phyloP scores from a whole-genome alignment of 2,797 vertebrate genomes.

The Aulostomus chinensis region DNA sequence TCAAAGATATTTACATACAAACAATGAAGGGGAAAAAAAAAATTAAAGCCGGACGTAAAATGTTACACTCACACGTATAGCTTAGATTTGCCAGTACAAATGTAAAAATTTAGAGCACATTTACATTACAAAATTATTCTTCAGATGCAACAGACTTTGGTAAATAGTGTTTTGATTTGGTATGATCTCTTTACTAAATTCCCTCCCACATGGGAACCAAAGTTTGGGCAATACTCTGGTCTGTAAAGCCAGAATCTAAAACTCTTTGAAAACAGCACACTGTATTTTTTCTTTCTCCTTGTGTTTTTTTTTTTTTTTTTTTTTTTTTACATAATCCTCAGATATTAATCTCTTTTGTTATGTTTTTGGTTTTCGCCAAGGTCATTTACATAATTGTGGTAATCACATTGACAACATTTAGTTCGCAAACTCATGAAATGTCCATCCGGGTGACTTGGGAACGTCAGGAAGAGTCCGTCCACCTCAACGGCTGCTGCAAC shows the following conservation, averaged over 20 bases:
- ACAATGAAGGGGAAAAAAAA: slow-evolving; percentile 74
- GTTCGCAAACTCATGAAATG: slow-evolving; percentile 71
- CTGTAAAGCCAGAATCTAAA: slow-evolving; percentile 69
- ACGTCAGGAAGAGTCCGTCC: slow-evolving; percentile 76
- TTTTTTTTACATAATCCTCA: slow-evolving; percentile 69
- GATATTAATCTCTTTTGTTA: slow-evolving; percentile 80
- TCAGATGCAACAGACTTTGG: slow-evolving; percentile 97
- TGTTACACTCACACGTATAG: slow-evolving; percentile 78
- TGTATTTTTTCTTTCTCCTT: slow-evolving; percentile 58
- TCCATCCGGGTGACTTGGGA: slow-evolving; percentile 66
- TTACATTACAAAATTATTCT: slow-evolving; percentile 89
- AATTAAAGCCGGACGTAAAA: slow-evolving; percentile 79
- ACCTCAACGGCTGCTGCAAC: slow-evolving; percentile 57
- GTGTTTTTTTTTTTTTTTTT: slow-evolving; percentile 58
- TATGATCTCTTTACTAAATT: slow-evolving; percentile 86
- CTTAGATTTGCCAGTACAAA: slow-evolving; percentile 87
- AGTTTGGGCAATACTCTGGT: slow-evolving; percentile 68
- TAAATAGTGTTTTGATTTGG: slow-evolving; percentile 89
- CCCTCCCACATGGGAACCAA: slow-evolving; percentile 72
- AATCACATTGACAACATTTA: slow-evolving; percentile 85
- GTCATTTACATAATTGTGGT: slow-evolving; percentile 88
- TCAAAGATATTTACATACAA: slow-evolving; percentile 82
- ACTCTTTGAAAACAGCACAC: slow-evolving; percentile 79
- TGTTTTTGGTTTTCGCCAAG: slow-evolving; percentile 91
- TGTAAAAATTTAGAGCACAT: slow-evolving; percentile 91